Base-by-base conservation (phyloP, 2,113 vertebrate species). In the Psephotus haematonotus region DNA sequence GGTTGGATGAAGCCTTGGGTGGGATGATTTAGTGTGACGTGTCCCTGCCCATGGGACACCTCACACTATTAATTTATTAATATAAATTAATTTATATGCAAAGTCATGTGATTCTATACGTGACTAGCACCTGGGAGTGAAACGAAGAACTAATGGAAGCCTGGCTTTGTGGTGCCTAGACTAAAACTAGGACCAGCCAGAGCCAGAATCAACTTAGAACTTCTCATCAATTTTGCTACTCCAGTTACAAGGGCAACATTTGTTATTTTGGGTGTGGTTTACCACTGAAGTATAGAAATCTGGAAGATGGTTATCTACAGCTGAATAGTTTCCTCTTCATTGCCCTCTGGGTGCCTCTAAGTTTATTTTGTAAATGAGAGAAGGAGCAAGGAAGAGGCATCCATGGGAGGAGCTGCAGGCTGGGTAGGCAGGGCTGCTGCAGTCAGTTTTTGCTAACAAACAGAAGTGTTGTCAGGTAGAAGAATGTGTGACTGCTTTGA, bases 401-500 rank as follows among this genome's bases (percentile, higher is more conserved):
- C 18, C 49, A 10, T 0, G 2, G 29, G 20, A 82, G 23, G 10
- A 70, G 27, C 49, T 35, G 19, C 33, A 62, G 53, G 25, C 10
- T 69, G 23, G 39, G 15, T 39, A 62, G 55, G 20, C 44, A 85
- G 46, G 29, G 60, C 41, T 23, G 33, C 4, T 92, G 50, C 20
- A 77, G 57, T 43, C 47, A 17, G 22, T 5, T 67, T 72, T 68
- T 49, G 22, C 39, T 64, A 88, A 60, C 46, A 33, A 88, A 57
- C n/a, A 37, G 31, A 86, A 82, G 9, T 37, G 12, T 77, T 60
- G 35, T 31, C 33, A 87, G 5, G 15, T 33, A 10, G 50, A 53
- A 95, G 39, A 72, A 71, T 60, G 12, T 52, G 11, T n/a, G n/a
- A 10, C 37, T 76, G 29, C 44, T 95, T 72, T 87, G 90, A 68